phyloP scores from a whole-genome alignment of 1,140 invertebrate species.

The Trichonephila inaurata region DNA sequence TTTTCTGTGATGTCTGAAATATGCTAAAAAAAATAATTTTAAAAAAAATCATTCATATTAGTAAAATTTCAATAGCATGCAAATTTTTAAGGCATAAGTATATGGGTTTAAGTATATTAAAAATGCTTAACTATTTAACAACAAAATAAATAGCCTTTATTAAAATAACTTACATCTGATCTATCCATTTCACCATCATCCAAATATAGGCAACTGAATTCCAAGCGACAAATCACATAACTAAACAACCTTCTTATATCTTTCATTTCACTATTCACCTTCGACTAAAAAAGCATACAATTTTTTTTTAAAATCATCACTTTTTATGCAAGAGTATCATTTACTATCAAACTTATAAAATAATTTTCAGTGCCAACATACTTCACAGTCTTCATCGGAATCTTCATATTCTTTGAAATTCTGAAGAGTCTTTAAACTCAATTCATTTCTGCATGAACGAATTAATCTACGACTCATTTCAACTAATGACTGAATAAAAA shows the following conservation, averaged over 20 bases:
- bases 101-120: background rate
- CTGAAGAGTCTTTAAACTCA: conserved; percentile 78
- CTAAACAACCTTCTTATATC: conserved; percentile 79
- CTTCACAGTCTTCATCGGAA: background rate
- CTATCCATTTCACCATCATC: conserved; percentile 79
- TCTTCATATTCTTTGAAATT: background rate
- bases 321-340: no score
- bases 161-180: conserved; percentile 46
- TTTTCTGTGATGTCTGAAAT: conserved; percentile 78
- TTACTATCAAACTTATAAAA: background rate
- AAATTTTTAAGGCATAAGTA: background rate
- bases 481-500: conserved; percentile 92
- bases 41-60: no score
- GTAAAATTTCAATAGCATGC: no score
- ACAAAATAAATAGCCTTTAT: conserved; percentile 20
- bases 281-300: background rate
- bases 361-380: background rate
- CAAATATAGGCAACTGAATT: conserved; percentile 83
- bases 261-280: background rate
- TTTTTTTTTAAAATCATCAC: no score
- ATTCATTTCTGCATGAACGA: conserved; percentile 81
- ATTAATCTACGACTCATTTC: conserved; percentile 83
- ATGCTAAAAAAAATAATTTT: conserved; percentile 79
- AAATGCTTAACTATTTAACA: background rate
- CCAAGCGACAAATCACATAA: conserved; percentile 82